These are phyloP conservation scores for Lycaena phlaeas DNA, from an alignment of 2,888 invertebrate species.

Conservation along the genomic window DNA sequence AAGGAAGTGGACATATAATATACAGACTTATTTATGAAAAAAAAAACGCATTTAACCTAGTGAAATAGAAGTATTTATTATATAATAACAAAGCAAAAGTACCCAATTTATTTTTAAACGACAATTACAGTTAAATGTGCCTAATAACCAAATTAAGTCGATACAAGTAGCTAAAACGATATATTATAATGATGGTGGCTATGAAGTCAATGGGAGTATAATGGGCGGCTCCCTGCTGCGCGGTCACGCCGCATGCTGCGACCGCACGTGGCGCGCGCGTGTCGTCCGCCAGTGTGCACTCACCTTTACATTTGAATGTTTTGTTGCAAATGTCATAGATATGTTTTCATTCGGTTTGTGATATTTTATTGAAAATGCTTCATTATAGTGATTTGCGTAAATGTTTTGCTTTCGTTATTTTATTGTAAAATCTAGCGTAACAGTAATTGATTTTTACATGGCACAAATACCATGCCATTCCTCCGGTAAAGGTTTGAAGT, in stretches of 20 bases:
- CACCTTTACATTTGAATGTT: slow-evolving; percentile 26
- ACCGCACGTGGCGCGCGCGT: slow-evolving; percentile 33
- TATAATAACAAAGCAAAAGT: no score
- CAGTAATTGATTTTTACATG: no score
- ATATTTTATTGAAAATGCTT: not conserved
- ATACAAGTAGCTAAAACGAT: not conserved
- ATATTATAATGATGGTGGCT: slow-evolving; percentile 1
- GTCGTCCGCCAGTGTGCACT: slow-evolving; percentile 29
- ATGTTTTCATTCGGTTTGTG: slow-evolving; percentile 4
- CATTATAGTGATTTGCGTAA: no score
- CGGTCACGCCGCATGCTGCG: slow-evolving; percentile 38
- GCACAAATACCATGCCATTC: no score
- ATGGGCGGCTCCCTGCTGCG: slow-evolving; percentile 20
- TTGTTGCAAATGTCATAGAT: slow-evolving; percentile 13
- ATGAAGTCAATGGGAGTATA: slow-evolving; percentile 20
- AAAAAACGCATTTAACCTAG: no score
- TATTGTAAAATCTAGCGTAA: no score
- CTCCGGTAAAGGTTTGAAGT: no score
- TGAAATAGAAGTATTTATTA: no score
- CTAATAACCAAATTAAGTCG: slow-evolving; percentile 3
- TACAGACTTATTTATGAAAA: no score
- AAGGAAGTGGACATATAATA: no score
- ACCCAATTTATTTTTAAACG: no score
- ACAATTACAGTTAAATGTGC: not conserved
- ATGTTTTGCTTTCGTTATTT: no score